Base-by-base conservation (phyloP, 1,140 invertebrate species). In the Sycophila sp. region DNA sequence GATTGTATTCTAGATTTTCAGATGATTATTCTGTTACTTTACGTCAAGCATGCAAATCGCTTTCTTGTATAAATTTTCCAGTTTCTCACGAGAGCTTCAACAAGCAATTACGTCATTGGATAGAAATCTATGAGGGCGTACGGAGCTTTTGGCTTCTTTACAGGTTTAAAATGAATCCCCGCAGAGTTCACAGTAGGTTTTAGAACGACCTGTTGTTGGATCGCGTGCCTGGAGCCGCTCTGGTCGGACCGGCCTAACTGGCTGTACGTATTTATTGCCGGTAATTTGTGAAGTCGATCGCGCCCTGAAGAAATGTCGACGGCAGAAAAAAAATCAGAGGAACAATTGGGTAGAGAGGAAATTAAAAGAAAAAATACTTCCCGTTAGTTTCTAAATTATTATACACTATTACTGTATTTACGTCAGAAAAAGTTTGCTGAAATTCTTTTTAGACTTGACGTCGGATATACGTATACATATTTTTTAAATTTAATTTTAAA, bases 261-360 rank as follows among this genome's bases (percentile, higher is more conserved):
- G 47, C 34, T 45, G 17, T 47, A 36, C 22, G 62, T 65, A 65
- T 65, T 65, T 65, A 65, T 65, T 65, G 22, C 47, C 32, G 22
- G 62, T 65, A 38, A 65, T 65, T 65, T 34, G 22, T 53, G 28
- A 38, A 53, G 47, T 53, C 38, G 47, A 53, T 53, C 40, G 26
- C 51, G 36, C 36, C 62, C 13, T 15, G 32, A 30, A 17, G 40
- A n/a, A 53, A 26, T 36, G 53, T 56, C 53, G n/a, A 36, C 7
- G 30, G 22, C 1, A 36, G 53, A 56, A 22, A 32, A 5, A 13
- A 51, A 64, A 26, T 17, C 10, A 62, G 26, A 17, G 30, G 62
- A 56, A 55, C 55, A 38, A n/a, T 7, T 7, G 26, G 11, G 19
- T 26, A 47, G 26, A 10, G 42, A 13, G 42, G 24, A 40, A 38